A percentile compares a stretch with the other conserved stretches of the same genome.
These are phyloP conservation scores for Sinella curviseta DNA, from an alignment of 1,140 invertebrate species.

Conservation along the genomic window DNA sequence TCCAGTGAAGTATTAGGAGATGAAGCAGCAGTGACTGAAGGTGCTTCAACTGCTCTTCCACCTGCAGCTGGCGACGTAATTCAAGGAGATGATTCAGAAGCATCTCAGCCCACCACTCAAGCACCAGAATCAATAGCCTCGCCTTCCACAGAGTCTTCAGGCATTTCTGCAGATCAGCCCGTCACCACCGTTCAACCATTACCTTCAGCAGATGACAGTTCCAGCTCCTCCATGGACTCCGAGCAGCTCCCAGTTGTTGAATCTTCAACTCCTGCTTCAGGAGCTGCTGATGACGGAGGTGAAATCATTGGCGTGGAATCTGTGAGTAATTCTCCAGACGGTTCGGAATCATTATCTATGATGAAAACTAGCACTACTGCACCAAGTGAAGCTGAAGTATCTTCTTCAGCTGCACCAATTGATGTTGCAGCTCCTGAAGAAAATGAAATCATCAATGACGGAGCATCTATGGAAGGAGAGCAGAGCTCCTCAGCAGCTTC, in stretches of 20 bases:
- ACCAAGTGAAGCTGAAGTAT: neutral
- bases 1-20: no score
- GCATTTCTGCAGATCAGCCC: no score
- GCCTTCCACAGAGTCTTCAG: no score
- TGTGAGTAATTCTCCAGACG: slow-evolving; percentile 14
- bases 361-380: neutral
- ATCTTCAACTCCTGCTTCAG: neutral
- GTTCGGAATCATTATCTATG: neutral
- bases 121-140: no score
- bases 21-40: no score
- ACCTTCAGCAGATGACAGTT: no score
- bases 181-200: no score
- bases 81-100: no score
- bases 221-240: neutral
- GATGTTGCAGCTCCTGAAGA: neutral
- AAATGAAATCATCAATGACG: neutral
- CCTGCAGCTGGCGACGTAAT: no score
- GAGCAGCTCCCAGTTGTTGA: neutral
- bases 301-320: slow-evolving; percentile 2
- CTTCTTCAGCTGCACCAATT: neutral
- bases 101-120: no score
- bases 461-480: neutral
- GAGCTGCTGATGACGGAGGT: neutral
- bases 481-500: neutral
- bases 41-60: no score